Evolutionary conservation across 2,888 invertebrate species (phyloP), one percentile per base, ranked within the genome.

Genomic region (Bellardia pandia): DNA sequence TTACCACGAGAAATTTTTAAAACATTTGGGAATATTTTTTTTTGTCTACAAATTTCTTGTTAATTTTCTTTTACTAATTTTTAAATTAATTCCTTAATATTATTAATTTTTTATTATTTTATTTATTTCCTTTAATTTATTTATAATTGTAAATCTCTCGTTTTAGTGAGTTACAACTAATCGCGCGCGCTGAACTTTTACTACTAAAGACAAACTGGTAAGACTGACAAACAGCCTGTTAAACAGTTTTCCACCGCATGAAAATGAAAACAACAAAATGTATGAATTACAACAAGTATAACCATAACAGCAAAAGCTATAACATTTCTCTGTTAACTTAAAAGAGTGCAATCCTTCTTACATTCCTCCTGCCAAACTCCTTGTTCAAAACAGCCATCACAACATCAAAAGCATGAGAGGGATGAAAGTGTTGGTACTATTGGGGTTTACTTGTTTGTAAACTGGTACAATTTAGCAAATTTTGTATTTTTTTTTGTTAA

Each of bases 181-280:
- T 82, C 89, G 75, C 88, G 85, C 89, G 89, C 88, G 85, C 82
- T 86, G 88, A 60, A 88, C 88, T 72, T 86, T 88, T 80, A 78
- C 88, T 84, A 89, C 89, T 89, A 84, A 89, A 85, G 69, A 58
- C 16, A 53, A 77, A 77, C 33, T 77, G 69, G n/a, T 42, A 77
- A 84, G 51, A 45, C 23, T 23, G 8, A 40, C 9, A 45, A 7
- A 68, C 45, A 45, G 45, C 77, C 66, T 72, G 66, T 68, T 64
- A 64, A 64, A 84, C 85, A 62, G 76, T 89, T 85, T 69, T 62
- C 78, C 85, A 79, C 72, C 83, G 71, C 80, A 88, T 42, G 37
- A 40, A 51, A 69, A 51, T 58, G 72, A 72, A 58, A 71, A 58
- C 4, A 60, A 66, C 33, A 69, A 48, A 13, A 23, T 45, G 64